A percentile compares a stretch with the other conserved stretches of the same genome.
These are phyloP conservation scores for Galerucella calmariensis DNA, from an alignment of 2,888 invertebrate species.

Conservation along the genomic window DNA sequence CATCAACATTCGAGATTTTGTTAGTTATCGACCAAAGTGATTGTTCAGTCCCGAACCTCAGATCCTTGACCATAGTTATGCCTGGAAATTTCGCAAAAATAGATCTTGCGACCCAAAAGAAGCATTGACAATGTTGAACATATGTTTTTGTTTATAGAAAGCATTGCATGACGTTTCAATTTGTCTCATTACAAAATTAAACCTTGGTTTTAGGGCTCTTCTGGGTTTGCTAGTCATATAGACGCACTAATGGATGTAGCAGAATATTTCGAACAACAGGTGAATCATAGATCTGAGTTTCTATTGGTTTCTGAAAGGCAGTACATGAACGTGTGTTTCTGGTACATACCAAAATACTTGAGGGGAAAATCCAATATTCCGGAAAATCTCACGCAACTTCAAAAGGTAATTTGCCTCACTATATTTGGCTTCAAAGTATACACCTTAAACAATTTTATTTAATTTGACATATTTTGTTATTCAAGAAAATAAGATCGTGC, in stretches of 20 bases:
- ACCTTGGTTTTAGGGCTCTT: slow-evolving; percentile 59
- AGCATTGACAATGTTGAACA: too few relatives aligned
- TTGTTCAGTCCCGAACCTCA: too few relatives aligned
- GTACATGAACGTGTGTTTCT: slow-evolving; percentile 78
- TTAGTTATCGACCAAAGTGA: too few relatives aligned
- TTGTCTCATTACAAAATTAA: neutral
- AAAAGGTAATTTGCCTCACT: slow-evolving; percentile 56
- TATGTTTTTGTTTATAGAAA: too few relatives aligned
- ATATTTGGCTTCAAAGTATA: neutral
- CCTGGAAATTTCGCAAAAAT: too few relatives aligned
- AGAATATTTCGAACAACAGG: slow-evolving; percentile 64
- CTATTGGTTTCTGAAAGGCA: slow-evolving; percentile 68
- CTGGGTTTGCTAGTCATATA: slow-evolving; percentile 68
- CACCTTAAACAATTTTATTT: neutral
- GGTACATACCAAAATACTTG: slow-evolving; percentile 73
- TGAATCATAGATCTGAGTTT: slow-evolving; percentile 62
- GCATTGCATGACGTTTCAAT: too few relatives aligned
- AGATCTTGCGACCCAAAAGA: too few relatives aligned
- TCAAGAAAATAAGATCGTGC: too few relatives aligned
- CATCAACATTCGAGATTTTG: too few relatives aligned
- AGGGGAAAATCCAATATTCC: slow-evolving; percentile 57
- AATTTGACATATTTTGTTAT: too few relatives aligned
- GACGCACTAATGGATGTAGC: slow-evolving; percentile 67
- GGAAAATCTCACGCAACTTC: slow-evolving; percentile 61
- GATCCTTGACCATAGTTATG: too few relatives aligned